These are phyloP conservation scores for Aproaerema taeniolella DNA, from an alignment of 2,888 invertebrate genomes.

Conservation along the genomic window DNA sequence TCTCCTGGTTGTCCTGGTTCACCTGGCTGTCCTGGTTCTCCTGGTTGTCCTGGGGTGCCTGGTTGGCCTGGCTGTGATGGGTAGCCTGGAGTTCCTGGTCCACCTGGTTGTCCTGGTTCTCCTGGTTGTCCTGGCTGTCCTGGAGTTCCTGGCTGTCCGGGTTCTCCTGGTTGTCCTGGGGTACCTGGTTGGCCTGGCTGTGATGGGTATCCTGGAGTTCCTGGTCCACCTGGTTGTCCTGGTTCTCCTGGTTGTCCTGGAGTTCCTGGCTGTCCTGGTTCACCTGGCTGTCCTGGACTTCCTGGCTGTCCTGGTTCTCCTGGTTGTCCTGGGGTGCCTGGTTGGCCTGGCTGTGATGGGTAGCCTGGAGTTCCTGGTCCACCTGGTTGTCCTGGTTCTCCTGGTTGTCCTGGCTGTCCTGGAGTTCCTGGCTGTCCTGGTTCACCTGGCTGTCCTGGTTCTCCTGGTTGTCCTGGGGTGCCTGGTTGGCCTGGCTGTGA, in stretches of 20 bases:
- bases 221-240: too few species aligned
- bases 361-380: too few species aligned
- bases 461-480: neutral
- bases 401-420: neutral
- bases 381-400: too few species aligned
- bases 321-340: neutral
- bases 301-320: constrained; percentile 7
- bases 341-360: neutral
- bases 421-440: neutral
- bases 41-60: neutral
- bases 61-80: neutral
- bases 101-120: neutral
- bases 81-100: neutral
- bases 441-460: neutral
- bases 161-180: neutral
- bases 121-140: neutral
- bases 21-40: neutral
- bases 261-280: constrained; percentile 16
- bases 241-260: neutral
- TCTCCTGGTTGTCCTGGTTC: too few species aligned
- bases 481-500: neutral
- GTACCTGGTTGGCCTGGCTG: neutral
- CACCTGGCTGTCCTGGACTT: too few species aligned
- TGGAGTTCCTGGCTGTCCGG: neutral
- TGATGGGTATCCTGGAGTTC: neutral